Evolutionary conservation across 2,113 vertebrate genomes (phyloP), one percentile per base, ranked within the genome.

Genomic region (Phocoena phocoena): DNA sequence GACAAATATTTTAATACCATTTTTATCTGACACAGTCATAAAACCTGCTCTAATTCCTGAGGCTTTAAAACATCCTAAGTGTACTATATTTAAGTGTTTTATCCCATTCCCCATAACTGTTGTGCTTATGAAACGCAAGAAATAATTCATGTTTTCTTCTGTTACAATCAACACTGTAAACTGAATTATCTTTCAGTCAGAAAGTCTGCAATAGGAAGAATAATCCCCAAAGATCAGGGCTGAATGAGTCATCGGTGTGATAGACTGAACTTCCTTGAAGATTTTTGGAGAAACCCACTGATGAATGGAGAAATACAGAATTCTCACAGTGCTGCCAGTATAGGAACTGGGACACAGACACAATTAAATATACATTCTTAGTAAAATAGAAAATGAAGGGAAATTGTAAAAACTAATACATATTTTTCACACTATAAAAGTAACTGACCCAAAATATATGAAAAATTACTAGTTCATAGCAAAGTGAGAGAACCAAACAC

Each of bases 111-210:
- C 53, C 88, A 55, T 68, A 91, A 62, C 17, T 47, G 73, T 62
- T 88, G 28, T 80, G 41, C 76, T 92, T 97, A 73, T 88, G 82
- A 96, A 94, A 88, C 17, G 86, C 83, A 91, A 79, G 25, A 96
- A 97, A 95, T 91, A 95, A 96, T 91, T 95, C 63, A 81, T 96
- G 9, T 60, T 93, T 96, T 93, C 63, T 85, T 88, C 47, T 71
- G 67, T 88, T 36, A 87, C 76, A 93, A 95, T 58, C 67, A 95
- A 28, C 41, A 55, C 1, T 82, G 3, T 31, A 93, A 87, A 89
- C 55, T 88, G 73, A 93, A 93, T 96, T 95, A 91, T 89, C 28
- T 65, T 85, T 95, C 62, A 76, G 20, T 62, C 36, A 47, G 25
- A 88, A 96, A 85, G 6, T 74, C 31, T 93, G 12, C 13, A 85